Evolutionary conservation across 2,113 vertebrate species (phyloP).

Genomic region (Nothoprocta perdicaria): DNA sequence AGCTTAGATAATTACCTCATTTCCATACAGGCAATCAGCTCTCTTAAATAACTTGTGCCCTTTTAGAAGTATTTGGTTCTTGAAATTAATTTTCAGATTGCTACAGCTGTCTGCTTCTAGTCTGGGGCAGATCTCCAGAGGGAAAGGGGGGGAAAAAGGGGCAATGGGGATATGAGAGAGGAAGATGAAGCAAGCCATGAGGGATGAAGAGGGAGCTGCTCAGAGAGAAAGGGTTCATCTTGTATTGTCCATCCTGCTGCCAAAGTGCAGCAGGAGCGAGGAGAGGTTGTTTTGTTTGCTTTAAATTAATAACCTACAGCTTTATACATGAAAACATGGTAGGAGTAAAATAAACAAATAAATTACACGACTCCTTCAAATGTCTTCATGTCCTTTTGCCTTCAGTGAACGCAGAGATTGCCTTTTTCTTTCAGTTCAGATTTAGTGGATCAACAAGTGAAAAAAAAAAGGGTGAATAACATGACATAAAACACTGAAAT

Average conservation of each 20-base stretch:
- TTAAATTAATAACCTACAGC: neutral
- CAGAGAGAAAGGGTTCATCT: neutral
- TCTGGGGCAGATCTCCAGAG: neutral
- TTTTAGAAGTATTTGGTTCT: slow-evolving; percentile 8
- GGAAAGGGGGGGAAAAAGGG: neutral
- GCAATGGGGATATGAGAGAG: neutral
- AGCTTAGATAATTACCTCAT: slow-evolving; percentile 18
- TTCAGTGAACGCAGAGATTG: neutral
- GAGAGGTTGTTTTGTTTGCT: neutral
- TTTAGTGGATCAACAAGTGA: neutral
- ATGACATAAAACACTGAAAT: neutral
- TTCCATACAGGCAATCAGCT: slow-evolving; percentile 1
- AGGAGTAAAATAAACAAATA: neutral
- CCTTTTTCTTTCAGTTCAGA: neutral
- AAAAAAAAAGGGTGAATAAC: neutral
- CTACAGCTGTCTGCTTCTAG: neutral
- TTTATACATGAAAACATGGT: neutral
- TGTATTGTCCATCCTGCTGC: neutral
- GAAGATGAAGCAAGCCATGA: neutral
- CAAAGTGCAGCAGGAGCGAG: neutral
- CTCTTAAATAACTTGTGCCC: neutral
- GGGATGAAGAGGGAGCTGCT: neutral
- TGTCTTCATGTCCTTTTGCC: neutral
- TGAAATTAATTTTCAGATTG: slow-evolving; percentile 27
- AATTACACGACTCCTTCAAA: neutral